A percentile compares a stretch with the other conserved stretches of the same genome.
Conservation (phyloP, 2,888 invertebrate genomes). For the Phyllotreta cruciferae region DNA sequence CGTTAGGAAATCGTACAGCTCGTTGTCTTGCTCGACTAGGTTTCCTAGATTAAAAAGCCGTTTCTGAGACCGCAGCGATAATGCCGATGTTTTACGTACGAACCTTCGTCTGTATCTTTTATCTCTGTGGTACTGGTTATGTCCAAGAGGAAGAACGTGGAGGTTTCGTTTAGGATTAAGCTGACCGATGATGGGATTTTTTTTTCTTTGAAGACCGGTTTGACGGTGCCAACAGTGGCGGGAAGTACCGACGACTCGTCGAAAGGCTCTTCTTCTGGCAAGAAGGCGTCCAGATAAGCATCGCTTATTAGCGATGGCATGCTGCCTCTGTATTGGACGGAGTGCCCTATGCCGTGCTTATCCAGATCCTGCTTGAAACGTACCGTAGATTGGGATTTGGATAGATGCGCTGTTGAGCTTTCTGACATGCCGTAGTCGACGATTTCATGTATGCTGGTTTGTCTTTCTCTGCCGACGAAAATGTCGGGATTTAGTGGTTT, state of each 20-base stretch:
- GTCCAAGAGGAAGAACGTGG: slow-evolving; percentile 70
- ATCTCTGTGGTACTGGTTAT: slow-evolving; percentile 70
- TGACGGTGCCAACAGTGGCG: slow-evolving; percentile 6
- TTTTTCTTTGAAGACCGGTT: not conserved
- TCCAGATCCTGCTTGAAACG: slow-evolving; percentile 32
- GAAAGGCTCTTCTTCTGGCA: slow-evolving; percentile 12
- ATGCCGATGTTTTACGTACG: not conserved
- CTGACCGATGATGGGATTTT: slow-evolving; percentile 66
- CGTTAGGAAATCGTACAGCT: slow-evolving; percentile 71
- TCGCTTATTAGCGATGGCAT: slow-evolving; percentile 8
- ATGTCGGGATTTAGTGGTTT: slow-evolving; percentile 55
- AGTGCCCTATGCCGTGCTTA: slow-evolving; percentile 6
- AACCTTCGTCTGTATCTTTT: slow-evolving; percentile 65
- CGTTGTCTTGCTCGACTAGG: slow-evolving; percentile 68
- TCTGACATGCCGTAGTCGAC: slow-evolving; percentile 2
- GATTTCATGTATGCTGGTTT: slow-evolving; percentile 45
- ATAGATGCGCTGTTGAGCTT: slow-evolving; percentile 20
- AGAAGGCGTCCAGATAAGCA: slow-evolving; percentile 31
- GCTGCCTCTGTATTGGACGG: slow-evolving; percentile 30
- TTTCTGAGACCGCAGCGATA: too few relatives aligned
- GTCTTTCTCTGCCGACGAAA: slow-evolving; percentile 55
- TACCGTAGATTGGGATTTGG: slow-evolving; percentile 35
- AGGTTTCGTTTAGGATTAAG: slow-evolving; percentile 72
- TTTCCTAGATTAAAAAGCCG: slow-evolving; percentile 40
- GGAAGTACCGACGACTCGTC: not conserved